Evolutionary conservation across 2,888 invertebrate genomes (phyloP), one percentile per base, ranked within the genome.

Genomic region (Tortrix viridana): DNA sequence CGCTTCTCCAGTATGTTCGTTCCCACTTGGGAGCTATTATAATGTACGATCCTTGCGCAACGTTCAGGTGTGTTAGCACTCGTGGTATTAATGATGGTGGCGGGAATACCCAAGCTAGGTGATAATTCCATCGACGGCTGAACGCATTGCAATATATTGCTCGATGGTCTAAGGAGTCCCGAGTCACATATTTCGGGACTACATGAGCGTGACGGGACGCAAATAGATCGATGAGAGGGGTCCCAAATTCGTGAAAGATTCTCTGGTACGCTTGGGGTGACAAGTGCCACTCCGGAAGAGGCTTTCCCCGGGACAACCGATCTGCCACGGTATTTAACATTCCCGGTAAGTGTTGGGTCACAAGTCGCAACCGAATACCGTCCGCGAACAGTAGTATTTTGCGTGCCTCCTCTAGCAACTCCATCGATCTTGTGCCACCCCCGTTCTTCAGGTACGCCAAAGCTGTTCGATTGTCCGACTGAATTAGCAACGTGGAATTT

Each of bases 71-170:
- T 3, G 50, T 18, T 38, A 52, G 38, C 7, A 52, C 50, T 1
- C 38, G 19, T 3, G 50, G 50, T 5, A 52, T 52, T n/a, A 52
- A n/a, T 5, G n/a, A 52, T 5, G 50, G 38, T 20, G 50, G 50
- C 5, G 50, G 50, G 19, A 52, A 52, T 6, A 52, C 20, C 50
- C 50, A 52, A 5, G 50, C 50, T 6, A 52, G 38, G 1, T 12
- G 1, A 14, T 20, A 52, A 1, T 38, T 3, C 50, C 50, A 52
- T 14, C 14, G 19, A 7, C 38, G 37, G n/a, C 50, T 52, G 50
- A 52, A 52, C 2, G 50, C 50, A 38, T 52, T n/a, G 50, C n/a
- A 20, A 52, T 37, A 38, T 1, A 38, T 1, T 9, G 50, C 37
- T 18, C 19, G 50, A 2, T 7, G 19, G 20, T 52, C 38, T 5